Base-by-base conservation (phyloP, 2,888 invertebrate genomes). In the Drosophila pseudotalamancana region DNA sequence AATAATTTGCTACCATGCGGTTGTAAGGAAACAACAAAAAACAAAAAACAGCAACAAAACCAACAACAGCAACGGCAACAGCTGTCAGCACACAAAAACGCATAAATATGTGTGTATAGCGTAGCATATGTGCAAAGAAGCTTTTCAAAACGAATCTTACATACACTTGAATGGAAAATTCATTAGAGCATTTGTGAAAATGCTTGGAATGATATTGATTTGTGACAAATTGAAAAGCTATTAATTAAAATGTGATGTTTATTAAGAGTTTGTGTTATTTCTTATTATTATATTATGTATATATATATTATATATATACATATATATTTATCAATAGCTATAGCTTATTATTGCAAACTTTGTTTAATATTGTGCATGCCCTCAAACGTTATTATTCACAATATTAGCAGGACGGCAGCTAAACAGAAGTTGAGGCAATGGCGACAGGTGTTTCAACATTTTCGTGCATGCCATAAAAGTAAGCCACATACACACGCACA, bases 1-100 rank as follows among this genome's bases (percentile, higher is more conserved):
- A 83, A 83, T 81, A 87, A 83, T 87, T 87, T 80, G 73, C 80
- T 87, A 56, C 75, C 83, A 62, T 79, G 80, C 54, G 80, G 84
- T 66, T 59, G 53, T 66, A 67, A 63, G 73, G 51, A 37, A 57
- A 54, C 77, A 64, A 81, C 65, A 65, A 67, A 42, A 67, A n/a
- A n/a, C n/a, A n/a, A n/a, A n/a, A n/a, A n/a, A 43, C 9, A 40
- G 16, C 49, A 45, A 49, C 34, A 53, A 43, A n/a, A n/a, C n/a
- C n/a, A n/a, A n/a, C 31, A 43, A 48, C 18, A 49, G 23, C 51
- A 31, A 45, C 11, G 32, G 32, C 55, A 66, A 63, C 51, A 65
- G 48, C 63, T 62, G 69, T 51, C 43, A 61, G 34, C 57, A 46
- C 45, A 46, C 45, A 35, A 23, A 23, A 43, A 45, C 65, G 31